Evolutionary conservation across 2,113 vertebrate species (phyloP), one percentile per base, ranked within the genome.

Genomic region (Apus apus): DNA sequence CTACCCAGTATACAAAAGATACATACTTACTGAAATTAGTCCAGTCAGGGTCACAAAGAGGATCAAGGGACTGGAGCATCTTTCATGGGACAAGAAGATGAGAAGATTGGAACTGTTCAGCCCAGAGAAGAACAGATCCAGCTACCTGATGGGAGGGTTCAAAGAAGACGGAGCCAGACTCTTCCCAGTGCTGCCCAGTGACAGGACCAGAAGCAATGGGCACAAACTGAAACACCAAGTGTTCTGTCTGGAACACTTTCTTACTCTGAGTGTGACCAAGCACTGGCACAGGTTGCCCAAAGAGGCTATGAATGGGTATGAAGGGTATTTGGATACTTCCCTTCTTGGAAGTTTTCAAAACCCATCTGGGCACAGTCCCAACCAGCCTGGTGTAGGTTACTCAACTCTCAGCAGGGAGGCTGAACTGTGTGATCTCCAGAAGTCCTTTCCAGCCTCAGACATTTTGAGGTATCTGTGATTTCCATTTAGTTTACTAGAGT

Each of bases 401-500:
- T 3, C 15, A 57, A 8, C 13, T 86, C 30, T 66, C 48, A 61
- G n/a, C 6, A 40, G 9, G 18, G 4, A 66, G 23, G 5, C 10
- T 30, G 38, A 17, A 75, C 20, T 46, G n/a, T 26, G 10, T 0
- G 1, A 26, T 58, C 36, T 90, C 30, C 58, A 36, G 27, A 66
- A 25, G 19, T 76, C 9, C 9, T 50, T 81, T 86, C 61, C 32
- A 38, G 8, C 18, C 20, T 80, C 68, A 81, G 51, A 36, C 5
- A 36, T 78, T 94, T 85, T 76, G 22, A 60, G 15, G 32, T 50
- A 51, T 58, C 74, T 56, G 77, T 70, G 57, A 65, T 91, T 86
- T 91, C 54, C 60, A 32, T 68, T 95, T 94, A 87, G 83, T 95
- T 95, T 96, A 89, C 75, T 88, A 79, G 87, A 95, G 46, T 20